Conservation (phyloP, 2,113 vertebrate genomes). For the Marmota monax region DNA sequence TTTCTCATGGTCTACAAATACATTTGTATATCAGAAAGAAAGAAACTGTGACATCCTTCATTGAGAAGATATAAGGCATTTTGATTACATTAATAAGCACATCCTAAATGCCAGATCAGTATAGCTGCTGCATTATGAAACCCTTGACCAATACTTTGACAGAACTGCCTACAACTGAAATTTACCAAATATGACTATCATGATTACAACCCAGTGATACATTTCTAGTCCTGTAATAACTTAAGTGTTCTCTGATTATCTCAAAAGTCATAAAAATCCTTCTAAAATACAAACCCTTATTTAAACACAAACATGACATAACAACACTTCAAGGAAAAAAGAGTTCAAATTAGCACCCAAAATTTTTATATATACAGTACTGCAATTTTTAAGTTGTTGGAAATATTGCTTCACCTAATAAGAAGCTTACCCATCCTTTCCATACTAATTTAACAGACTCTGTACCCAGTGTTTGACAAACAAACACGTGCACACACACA, state of each 20-base stretch:
- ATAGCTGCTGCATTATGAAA: conserved; percentile 48
- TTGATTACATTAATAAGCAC: conserved; percentile 65
- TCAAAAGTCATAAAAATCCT: conserved; percentile 51
- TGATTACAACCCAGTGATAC: conserved; percentile 28
- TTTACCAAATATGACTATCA: conserved; percentile 54
- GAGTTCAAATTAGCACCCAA: conserved; percentile 38
- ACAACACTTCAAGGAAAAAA: conserved; percentile 36
- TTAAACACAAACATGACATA: conserved; percentile 55
- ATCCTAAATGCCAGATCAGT: conserved; percentile 60
- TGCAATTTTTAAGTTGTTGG: conserved; percentile 44
- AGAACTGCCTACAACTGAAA: conserved; percentile 49
- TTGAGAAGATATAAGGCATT: neutral
- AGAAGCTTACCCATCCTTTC: conserved; percentile 10
- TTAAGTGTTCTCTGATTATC: conserved; percentile 34
- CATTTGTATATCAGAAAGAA: conserved; percentile 62
- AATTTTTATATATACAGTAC: neutral
- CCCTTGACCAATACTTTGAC: conserved; percentile 37
- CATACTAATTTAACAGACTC: conserved; percentile 59
- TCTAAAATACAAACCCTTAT: conserved; percentile 49
- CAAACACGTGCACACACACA: neutral
- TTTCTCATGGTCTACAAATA: conserved; percentile 67
- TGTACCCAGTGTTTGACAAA: conserved; percentile 22
- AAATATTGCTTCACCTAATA: conserved; percentile 54
- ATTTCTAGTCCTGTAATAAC: conserved; percentile 50
- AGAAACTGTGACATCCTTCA: conserved; percentile 75